phyloP scores from a whole-genome alignment of 2,113 vertebrate genomes.

The Chlorodrepanis virens region DNA sequence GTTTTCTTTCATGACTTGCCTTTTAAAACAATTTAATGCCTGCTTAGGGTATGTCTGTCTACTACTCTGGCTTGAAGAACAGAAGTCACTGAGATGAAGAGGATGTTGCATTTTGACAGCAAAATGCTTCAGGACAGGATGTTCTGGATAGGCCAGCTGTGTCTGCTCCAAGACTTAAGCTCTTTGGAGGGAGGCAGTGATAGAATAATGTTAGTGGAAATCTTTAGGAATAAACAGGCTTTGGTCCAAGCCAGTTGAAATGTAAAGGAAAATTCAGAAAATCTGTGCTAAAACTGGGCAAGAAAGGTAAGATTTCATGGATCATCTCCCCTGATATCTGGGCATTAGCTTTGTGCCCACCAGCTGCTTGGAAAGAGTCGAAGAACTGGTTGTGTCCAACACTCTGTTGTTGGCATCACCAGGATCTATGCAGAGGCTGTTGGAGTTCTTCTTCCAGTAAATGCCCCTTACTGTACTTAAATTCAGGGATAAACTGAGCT shows the following conservation, averaged over 20 bases:
- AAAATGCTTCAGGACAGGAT: not conserved
- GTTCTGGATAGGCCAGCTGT: not conserved
- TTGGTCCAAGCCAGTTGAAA: not conserved
- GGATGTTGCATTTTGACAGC: not conserved
- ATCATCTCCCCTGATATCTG: not conserved
- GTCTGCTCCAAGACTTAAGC: not conserved
- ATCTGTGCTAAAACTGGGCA: not conserved
- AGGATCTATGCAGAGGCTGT: not conserved
- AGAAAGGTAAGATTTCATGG: not conserved
- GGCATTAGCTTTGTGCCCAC: not conserved
- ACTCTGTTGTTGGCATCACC: not conserved
- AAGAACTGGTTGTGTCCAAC: not conserved
- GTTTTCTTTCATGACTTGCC: accelerated
- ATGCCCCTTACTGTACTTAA: not conserved
- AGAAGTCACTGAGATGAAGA: not conserved
- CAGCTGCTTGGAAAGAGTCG: not conserved
- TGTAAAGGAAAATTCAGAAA: not conserved
- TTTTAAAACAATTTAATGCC: not conserved
- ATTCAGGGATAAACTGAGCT: not conserved
- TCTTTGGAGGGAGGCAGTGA: not conserved
- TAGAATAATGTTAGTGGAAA: not conserved
- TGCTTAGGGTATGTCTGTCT: not conserved
- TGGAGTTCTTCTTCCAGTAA: not conserved
- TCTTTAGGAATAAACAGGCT: not conserved
- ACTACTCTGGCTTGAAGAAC: not conserved